Evolutionary conservation across 1,140 invertebrate genomes (phyloP).

Genomic region (Rhagoletis pomonella): DNA sequence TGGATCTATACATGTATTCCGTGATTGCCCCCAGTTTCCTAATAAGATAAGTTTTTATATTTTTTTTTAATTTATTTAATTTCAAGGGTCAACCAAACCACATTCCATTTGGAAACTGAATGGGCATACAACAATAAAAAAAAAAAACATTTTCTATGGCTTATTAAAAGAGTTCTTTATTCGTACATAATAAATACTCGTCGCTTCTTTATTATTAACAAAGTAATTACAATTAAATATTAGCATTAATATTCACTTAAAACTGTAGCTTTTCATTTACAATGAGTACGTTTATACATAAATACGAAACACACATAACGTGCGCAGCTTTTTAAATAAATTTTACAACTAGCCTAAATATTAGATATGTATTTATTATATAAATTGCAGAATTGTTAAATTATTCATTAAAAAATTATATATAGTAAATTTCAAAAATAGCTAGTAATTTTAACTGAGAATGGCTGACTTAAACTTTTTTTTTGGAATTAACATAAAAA

Average conservation of each 20-base stretch:
- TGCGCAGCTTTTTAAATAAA: background rate
- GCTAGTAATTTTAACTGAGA: slow-evolving; percentile 2
- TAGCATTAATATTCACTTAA: slow-evolving; percentile 46
- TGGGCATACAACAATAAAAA: background rate
- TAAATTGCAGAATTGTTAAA: slow-evolving; percentile 13
- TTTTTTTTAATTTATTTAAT: too few relatives aligned
- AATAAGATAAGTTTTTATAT: too few relatives aligned
- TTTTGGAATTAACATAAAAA: slow-evolving; percentile 10
- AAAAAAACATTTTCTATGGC: background rate
- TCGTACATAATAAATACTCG: slow-evolving; percentile 19
- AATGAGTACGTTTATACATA: slow-evolving; percentile 25
- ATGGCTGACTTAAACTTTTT: background rate
- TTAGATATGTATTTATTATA: background rate
- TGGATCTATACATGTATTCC: too few relatives aligned
- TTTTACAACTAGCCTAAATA: slow-evolving; percentile 12
- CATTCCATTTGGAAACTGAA: too few relatives aligned
- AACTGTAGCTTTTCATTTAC: slow-evolving; percentile 35
- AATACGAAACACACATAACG: background rate
- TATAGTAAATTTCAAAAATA: background rate
- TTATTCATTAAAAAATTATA: slow-evolving; percentile 13
- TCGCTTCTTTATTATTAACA: slow-evolving; percentile 26
- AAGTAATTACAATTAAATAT: background rate
- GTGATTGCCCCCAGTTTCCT: too few relatives aligned
- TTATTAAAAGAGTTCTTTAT: slow-evolving; percentile 16
- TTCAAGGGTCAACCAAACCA: too few relatives aligned